phyloP scores from a whole-genome alignment of 2,113 vertebrate genomes.

The Gymnarchus niloticus region DNA sequence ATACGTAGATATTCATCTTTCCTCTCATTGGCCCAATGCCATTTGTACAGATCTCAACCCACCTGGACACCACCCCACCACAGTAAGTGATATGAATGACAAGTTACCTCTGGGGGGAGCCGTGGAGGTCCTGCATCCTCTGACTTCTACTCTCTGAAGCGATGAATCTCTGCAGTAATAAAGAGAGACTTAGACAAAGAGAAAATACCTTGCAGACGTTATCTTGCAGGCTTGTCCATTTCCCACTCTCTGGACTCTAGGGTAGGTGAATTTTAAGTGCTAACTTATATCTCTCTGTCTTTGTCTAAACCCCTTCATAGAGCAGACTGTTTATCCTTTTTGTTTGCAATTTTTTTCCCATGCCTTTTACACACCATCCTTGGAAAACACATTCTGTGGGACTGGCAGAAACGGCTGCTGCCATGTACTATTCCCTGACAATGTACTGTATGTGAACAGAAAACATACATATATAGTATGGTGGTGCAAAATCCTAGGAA shows the following conservation, averaged over 20 bases:
- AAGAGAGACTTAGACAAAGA: neutral
- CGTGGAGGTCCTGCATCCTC: neutral
- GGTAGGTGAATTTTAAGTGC: slow-evolving; percentile 12
- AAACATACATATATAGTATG: no score
- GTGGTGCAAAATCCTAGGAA: no score
- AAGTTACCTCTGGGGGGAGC: neutral
- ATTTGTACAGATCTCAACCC: no score
- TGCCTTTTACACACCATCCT: no score
- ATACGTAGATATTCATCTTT: neutral
- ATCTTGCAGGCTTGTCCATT: neutral
- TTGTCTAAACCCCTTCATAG: no score
- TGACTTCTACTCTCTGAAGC: neutral
- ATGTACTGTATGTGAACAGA: no score
- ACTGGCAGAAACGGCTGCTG: no score
- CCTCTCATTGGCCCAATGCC: neutral
- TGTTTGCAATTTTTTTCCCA: no score
- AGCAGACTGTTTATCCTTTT: no score
- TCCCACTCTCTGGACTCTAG: neutral
- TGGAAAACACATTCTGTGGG: no score
- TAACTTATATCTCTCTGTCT: no score
- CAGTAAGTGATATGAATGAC: slow-evolving; percentile 3
- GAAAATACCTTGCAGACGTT: neutral
- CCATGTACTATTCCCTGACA: no score
- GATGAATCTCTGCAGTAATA: neutral
- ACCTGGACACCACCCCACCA: neutral